These are phyloP conservation scores for Axea sp. DNA, from an alignment of 2,888 invertebrate species.

Conservation along the genomic window DNA sequence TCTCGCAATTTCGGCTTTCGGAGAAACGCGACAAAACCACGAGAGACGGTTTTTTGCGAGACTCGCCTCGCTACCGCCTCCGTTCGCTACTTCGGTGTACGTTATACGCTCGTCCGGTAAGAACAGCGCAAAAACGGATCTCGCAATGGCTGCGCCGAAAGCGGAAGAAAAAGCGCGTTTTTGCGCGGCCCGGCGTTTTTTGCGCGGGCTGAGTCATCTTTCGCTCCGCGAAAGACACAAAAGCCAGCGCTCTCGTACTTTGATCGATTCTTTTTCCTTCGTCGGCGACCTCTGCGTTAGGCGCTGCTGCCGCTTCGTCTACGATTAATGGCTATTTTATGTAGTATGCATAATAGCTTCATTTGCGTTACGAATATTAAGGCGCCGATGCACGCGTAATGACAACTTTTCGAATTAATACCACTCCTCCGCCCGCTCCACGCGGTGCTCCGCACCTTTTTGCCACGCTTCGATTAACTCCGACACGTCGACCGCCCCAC, in stretches of 20 bases:
- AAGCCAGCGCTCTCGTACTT: slow-evolving; percentile 63
- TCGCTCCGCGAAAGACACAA: slow-evolving; percentile 69
- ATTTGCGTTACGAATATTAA: slow-evolving; percentile 55
- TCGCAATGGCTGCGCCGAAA: slow-evolving; percentile 74
- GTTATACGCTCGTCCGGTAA: slow-evolving; percentile 67
- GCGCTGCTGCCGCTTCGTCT: slow-evolving; percentile 48
- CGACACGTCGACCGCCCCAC: too few relatives aligned
- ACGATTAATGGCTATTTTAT: slow-evolving; percentile 63
- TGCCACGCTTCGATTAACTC: background rate
- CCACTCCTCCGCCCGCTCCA: slow-evolving; percentile 1
- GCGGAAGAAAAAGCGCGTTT: slow-evolving; percentile 74
- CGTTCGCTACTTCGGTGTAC: slow-evolving; percentile 65
- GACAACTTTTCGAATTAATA: slow-evolving; percentile 49
- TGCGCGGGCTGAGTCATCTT: slow-evolving; percentile 71
- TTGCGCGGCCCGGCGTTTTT: slow-evolving; percentile 68
- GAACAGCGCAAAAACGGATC: slow-evolving; percentile 73
- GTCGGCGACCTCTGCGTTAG: slow-evolving; percentile 58
- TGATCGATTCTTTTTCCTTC: slow-evolving; percentile 64
- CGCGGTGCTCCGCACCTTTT: slow-evolving; percentile 7
- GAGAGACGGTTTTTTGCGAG: slow-evolving; percentile 67
- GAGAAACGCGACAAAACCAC: slow-evolving; percentile 72
- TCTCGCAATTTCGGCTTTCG: slow-evolving; percentile 73
- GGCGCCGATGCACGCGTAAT: slow-evolving; percentile 34
- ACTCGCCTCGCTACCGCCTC: slow-evolving; percentile 61
- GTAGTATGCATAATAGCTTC: slow-evolving; percentile 63